These are phyloP conservation scores for Acrobasis repandana DNA, from an alignment of 2,888 invertebrate genomes.

Conservation along the genomic window DNA sequence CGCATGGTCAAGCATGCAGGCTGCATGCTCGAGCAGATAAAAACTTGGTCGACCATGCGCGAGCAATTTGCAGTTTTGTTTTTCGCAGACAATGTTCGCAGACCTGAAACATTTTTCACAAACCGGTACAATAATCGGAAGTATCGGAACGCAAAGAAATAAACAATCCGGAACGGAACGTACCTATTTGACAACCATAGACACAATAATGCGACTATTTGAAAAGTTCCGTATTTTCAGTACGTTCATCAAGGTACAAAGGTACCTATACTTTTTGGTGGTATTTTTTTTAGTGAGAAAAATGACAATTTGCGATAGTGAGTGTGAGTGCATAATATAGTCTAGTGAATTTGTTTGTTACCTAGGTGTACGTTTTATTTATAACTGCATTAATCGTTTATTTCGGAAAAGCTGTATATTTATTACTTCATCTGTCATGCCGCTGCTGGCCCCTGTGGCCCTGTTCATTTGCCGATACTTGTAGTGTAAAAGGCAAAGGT, in stretches of 20 bases:
- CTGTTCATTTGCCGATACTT: not conserved
- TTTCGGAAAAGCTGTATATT: not conserved
- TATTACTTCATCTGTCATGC: not conserved
- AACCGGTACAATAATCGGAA: no score
- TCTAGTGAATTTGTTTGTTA: conserved; percentile 27
- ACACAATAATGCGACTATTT: conserved; percentile 32
- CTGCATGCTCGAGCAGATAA: no score
- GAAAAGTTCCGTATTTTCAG: conserved; percentile 6
- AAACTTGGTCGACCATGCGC: no score
- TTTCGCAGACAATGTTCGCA: no score
- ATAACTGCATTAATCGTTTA: conserved; percentile 11
- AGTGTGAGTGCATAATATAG: conserved; percentile 27
- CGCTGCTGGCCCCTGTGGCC: no score
- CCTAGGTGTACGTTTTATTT: conserved; percentile 29
- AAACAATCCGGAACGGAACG: not conserved
- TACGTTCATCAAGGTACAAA: not conserved
- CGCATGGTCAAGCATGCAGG: no score
- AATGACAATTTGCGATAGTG: conserved; percentile 32
- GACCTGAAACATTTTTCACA: no score
- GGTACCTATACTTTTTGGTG: conserved; percentile 24
- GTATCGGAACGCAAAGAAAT: no score
- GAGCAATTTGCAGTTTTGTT: no score
- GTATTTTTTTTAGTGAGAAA: conserved; percentile 23
- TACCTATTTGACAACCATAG: not conserved
- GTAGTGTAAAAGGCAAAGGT: conserved; percentile 29